Evolutionary conservation across 2,797 vertebrate species (phyloP).

Genomic region (Taenioides sp.): DNA sequence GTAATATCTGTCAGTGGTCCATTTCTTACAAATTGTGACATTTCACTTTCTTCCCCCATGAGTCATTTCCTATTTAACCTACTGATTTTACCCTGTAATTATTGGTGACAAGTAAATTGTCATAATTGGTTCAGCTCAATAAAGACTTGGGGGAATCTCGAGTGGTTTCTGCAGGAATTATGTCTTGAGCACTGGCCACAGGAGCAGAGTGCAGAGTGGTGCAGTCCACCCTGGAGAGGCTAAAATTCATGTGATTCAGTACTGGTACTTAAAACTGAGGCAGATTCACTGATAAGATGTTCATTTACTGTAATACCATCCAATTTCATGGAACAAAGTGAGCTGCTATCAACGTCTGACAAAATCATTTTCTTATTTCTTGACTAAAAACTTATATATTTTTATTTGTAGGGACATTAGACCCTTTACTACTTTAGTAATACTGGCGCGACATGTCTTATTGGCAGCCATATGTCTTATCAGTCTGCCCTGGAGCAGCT

Average conservation of each 20-base stretch:
- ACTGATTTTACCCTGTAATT: slow-evolving; percentile 8
- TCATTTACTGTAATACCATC: background rate
- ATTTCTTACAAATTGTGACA: slow-evolving; percentile 1
- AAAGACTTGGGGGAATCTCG: background rate
- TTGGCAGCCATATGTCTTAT: too few relatives aligned
- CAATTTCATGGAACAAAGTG: background rate
- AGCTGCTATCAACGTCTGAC: background rate
- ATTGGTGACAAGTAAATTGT: slow-evolving; percentile 15
- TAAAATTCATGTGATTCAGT: background rate
- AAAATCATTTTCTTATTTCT: background rate
- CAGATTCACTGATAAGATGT: background rate
- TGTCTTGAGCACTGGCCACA: background rate
- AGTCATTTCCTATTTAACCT: slow-evolving; percentile 9
- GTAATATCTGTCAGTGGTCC: background rate
- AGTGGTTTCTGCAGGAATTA: slow-evolving; percentile 8
- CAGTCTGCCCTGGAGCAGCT: too few relatives aligned
- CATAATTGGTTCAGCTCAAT: slow-evolving; percentile 6
- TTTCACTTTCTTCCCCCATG: background rate
- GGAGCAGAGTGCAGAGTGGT: background rate
- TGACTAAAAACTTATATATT: background rate
- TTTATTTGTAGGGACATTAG: background rate
- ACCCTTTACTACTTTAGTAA: background rate
- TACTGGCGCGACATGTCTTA: too few relatives aligned
- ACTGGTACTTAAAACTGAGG: background rate
- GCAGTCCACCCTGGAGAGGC: background rate